Percentiles rank a stretch among this genome's conserved stretches.
phyloP scores from a whole-genome alignment of 2,888 invertebrate genomes.

The Eubasilissa splendida region DNA sequence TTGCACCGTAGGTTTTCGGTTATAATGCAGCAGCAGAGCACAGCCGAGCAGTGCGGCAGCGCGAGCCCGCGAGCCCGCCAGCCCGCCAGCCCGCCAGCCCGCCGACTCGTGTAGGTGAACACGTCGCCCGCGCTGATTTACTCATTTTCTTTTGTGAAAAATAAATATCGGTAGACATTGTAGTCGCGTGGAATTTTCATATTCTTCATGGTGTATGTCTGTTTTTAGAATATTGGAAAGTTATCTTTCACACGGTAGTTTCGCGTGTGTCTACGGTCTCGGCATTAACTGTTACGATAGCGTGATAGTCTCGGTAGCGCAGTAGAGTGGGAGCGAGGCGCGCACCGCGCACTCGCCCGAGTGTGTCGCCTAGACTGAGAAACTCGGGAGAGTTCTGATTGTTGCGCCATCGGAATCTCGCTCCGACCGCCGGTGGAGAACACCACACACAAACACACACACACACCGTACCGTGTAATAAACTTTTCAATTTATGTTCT shows the following conservation, averaged over 20 bases:
- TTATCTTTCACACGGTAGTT: neutral
- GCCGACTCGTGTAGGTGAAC: no score
- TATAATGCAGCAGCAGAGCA: no score
- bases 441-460: neutral
- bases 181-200: no score
- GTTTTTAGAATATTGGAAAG: no score
- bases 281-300: neutral
- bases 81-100: no score
- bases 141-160: no score
- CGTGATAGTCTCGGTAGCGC: neutral
- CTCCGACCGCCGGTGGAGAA: conserved; percentile 19
- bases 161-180: no score
- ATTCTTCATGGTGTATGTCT: no score
- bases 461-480: neutral
- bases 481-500: neutral
- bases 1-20: no score
- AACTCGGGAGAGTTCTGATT: conserved; percentile 15
- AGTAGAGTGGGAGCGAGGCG: neutral
- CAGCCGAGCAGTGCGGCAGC: no score
- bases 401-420: conserved; percentile 37
- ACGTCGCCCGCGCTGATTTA: no score
- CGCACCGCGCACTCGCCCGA: neutral
- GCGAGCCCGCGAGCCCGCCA: no score
- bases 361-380: conserved; percentile 12
- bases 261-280: neutral